Evolutionary conservation across 2,888 invertebrate genomes (phyloP).

Genomic region (Linyphia triangularis): DNA sequence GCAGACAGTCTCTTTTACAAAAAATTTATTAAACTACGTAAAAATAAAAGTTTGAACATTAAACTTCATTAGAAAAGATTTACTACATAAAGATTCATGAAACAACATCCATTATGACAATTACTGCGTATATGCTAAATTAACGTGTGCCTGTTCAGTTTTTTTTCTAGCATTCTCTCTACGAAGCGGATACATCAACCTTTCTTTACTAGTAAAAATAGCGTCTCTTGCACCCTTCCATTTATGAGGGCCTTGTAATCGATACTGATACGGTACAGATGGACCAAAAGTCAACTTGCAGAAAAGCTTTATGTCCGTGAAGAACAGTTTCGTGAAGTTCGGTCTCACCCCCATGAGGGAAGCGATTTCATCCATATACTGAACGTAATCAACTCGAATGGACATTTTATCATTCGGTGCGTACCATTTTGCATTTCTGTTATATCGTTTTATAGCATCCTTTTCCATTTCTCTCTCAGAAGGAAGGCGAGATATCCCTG

Average conservation of each 20-base stretch:
- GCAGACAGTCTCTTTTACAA: too few relatives aligned
- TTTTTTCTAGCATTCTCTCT: constrained; percentile 77
- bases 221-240: constrained; percentile 81
- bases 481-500: constrained; percentile 51
- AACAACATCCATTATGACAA: not conserved
- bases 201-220: constrained; percentile 78
- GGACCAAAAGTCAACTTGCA: constrained; percentile 78
- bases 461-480: constrained; percentile 58
- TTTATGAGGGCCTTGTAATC: constrained; percentile 79
- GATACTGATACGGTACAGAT: constrained; percentile 79
- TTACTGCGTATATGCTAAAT: constrained; percentile 2
- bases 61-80: too few relatives aligned
- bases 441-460: constrained; percentile 25
- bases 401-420: constrained; percentile 52
- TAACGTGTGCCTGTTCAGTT: not conserved
- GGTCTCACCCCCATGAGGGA: constrained; percentile 80
- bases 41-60: too few relatives aligned
- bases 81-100: too few relatives aligned
- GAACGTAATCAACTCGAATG: constrained; percentile 77
- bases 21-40: too few relatives aligned
- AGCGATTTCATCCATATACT: constrained; percentile 81
- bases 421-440: constrained; percentile 40
- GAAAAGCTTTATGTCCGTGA: constrained; percentile 78
- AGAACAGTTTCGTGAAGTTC: constrained; percentile 78
- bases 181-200: constrained; percentile 63